Evolutionary conservation across 2,797 vertebrate species (phyloP), one percentile per base, ranked within the genome.

Genomic region (Nannoperca australis): DNA sequence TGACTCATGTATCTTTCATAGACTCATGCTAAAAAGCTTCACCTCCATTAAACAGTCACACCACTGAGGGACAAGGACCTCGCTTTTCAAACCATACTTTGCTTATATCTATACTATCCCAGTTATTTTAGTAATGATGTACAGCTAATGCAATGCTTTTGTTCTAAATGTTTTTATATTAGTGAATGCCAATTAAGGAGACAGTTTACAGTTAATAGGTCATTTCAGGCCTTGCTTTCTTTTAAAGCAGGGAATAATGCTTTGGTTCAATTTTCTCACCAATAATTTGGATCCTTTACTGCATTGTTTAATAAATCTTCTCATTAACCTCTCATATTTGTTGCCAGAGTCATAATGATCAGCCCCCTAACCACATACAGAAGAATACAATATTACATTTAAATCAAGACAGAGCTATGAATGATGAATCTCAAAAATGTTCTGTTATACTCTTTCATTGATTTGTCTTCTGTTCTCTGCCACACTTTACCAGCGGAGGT

Each of bases 1-100:
- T 9, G 5, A 51, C 81, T 91, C 85, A 88, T 89, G 82, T 66
- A 89, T 89, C 71, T 88, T 92, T 93, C 76, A 92, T 85, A 50
- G 60, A 59, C 61, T 78, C 65, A 38, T 51, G 68, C 76, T 15
- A 76, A 32, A 77, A 82, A 73, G 74, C 67, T 88, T 84, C 81
- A 83, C 73, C 76, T 74, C 58, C 27, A 76, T 79, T 75, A 71
- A 74, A 50, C 62, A 77, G 65, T 72, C 60, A 70, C 40, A 70
- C 56, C 62, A 55, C 56, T 67, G 54, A 70, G 42, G 69, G 64
- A 74, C 45, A 47, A 71, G 42, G 30, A 80, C 45, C 27, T 71
- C 50, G 38, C 81, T 76, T 55, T 22, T 22, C 34, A 49, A 70
- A 36, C 32, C 56, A 40, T 13, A 53, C 22, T 36, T 50, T 36